These are phyloP conservation scores for Trichogramma evanescens DNA, from an alignment of 2,888 invertebrate species.

Conservation along the genomic window DNA sequence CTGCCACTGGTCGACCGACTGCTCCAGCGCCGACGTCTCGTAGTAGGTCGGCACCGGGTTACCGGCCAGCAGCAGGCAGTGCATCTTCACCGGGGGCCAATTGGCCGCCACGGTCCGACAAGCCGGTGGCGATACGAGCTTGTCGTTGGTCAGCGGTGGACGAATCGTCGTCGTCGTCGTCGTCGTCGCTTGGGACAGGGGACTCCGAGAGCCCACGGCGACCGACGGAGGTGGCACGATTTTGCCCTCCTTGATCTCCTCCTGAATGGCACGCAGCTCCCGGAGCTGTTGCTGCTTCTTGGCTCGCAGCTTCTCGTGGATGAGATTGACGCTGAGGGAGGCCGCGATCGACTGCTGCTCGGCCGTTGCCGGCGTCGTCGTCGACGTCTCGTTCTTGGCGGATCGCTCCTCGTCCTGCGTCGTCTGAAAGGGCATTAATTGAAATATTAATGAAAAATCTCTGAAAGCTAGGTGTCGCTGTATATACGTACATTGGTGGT, in stretches of 20 bases:
- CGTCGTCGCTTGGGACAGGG: slow-evolving; percentile 37
- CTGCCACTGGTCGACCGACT: slow-evolving; percentile 9
- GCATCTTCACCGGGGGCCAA: slow-evolving; percentile 46
- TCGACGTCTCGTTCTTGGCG: too few relatives aligned
- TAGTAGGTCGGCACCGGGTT: slow-evolving; percentile 37
- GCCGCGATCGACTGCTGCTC: slow-evolving; percentile 69
- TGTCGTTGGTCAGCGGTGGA: slow-evolving; percentile 55
- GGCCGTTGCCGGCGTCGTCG: slow-evolving; percentile 60
- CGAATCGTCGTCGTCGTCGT: slow-evolving; percentile 40
- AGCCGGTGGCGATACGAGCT: slow-evolving; percentile 37
- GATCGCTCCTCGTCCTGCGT: too few relatives aligned
- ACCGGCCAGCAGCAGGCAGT: slow-evolving; percentile 32
- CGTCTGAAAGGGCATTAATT: slow-evolving; percentile 24
- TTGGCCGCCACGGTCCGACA: slow-evolving; percentile 30
- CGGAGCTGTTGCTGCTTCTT: slow-evolving; percentile 83
- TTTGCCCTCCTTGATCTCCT: slow-evolving; percentile 81
- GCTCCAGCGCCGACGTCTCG: slow-evolving; percentile 32
- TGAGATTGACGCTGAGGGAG: slow-evolving; percentile 52
- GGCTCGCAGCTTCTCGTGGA: slow-evolving; percentile 78
- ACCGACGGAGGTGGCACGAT: slow-evolving; percentile 59
- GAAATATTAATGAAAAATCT: not conserved
- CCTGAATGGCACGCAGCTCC: slow-evolving; percentile 73
- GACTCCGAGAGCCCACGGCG: slow-evolving; percentile 35
- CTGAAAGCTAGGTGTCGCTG: too few relatives aligned
- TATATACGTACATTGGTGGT: slow-evolving; percentile 35